Evolutionary conservation across 2,888 invertebrate genomes (phyloP).

Genomic region (Tenthredo notha): DNA sequence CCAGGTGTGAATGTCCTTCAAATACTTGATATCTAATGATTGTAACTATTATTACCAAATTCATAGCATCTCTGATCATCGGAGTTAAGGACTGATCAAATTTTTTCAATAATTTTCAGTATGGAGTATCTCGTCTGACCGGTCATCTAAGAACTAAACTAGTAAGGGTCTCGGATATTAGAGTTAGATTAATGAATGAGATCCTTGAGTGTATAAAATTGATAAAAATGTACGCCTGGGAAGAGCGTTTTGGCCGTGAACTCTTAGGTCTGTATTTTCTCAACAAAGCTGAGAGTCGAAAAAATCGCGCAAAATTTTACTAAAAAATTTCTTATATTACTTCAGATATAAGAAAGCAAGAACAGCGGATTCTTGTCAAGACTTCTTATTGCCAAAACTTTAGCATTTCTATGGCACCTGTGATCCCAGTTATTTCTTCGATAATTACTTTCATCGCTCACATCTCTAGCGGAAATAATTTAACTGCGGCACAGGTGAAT

Average conservation of each 20-base stretch:
- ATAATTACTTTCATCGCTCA: constrained; percentile 82
- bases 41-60: not conserved
- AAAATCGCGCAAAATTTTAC: not conserved
- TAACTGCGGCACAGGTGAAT: constrained; percentile 82
- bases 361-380: constrained; percentile 80
- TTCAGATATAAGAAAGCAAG: constrained; percentile 80
- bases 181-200: constrained; percentile 81
- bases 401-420: constrained; percentile 81
- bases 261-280: constrained; percentile 72
- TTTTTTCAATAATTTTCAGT: constrained; percentile 70
- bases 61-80: not conserved
- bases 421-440: constrained; percentile 82
- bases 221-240: constrained; percentile 85
- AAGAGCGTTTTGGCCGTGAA: constrained; percentile 80
- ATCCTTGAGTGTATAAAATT: constrained; percentile 81
- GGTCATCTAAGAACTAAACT: constrained; percentile 71
- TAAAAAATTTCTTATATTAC: constrained; percentile 10
- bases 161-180: constrained; percentile 68
- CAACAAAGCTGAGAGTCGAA: not conserved
- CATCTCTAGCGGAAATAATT: constrained; percentile 80
- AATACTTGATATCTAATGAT: not conserved
- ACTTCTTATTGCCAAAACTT: constrained; percentile 82
- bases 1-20: constrained; percentile 77
- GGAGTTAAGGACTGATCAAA: too few relatives aligned
- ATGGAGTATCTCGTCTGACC: constrained; percentile 76